Percentiles rank a stretch among this genome's conserved stretches.
Evolutionary conservation across 2,797 vertebrate species (phyloP).

Genomic region (Trachops cirrhosus): DNA sequence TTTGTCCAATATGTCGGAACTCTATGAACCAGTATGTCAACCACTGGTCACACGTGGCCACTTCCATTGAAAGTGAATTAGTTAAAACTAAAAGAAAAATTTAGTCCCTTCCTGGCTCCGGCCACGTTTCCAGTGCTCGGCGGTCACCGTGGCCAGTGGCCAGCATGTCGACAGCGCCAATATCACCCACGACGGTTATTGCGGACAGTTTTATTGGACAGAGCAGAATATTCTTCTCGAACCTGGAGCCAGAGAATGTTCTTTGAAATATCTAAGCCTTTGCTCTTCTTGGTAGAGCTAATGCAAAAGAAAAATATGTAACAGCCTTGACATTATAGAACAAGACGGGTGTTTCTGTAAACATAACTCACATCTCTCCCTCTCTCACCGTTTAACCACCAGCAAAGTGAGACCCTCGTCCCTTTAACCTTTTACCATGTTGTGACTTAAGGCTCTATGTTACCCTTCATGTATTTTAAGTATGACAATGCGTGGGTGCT

Average conservation of each 20-base stretch:
- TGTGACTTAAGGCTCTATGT: neutral
- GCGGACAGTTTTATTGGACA: neutral
- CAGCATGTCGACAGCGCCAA: fast-evolving
- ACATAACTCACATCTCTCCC: neutral
- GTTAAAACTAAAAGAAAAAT: neutral
- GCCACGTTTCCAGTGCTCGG: neutral
- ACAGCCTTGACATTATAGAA: neutral
- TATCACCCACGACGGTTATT: fast-evolving
- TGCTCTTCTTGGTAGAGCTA: neutral
- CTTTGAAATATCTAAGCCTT: neutral
- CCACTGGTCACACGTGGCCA: neutral
- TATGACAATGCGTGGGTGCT: neutral
- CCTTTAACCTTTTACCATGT: neutral
- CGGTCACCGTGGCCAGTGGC: fast-evolving
- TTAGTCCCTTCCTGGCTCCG: neutral
- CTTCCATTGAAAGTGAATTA: neutral
- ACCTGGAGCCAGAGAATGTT: neutral
- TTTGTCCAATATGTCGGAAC: neutral
- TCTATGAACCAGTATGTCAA: neutral
- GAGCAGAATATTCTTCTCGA: neutral
- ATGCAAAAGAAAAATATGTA: neutral
- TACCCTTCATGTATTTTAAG: neutral
- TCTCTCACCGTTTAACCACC: neutral
- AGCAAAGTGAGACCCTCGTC: neutral
- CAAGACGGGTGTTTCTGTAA: neutral